Percentiles rank a stretch among this genome's conserved stretches.
phyloP scores from a whole-genome alignment of 2,797 vertebrate species.

The Anomalospiza imberbis region DNA sequence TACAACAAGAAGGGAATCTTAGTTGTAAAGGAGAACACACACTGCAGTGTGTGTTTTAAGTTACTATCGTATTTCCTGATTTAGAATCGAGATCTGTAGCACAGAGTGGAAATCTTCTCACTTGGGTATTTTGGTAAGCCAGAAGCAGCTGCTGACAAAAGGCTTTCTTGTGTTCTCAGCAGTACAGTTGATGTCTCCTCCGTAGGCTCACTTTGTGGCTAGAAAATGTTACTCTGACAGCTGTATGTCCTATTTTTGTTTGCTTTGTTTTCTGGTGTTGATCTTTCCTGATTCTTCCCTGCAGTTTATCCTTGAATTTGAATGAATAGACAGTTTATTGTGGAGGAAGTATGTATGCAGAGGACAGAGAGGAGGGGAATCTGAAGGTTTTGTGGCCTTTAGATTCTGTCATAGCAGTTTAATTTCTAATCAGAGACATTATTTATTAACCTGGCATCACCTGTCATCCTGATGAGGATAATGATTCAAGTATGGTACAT shows the following conservation, averaged over 20 bases:
- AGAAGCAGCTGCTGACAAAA: background rate
- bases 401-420: background rate
- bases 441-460: slow-evolving; percentile 22
- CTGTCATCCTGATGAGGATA: slow-evolving; percentile 1
- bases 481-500: background rate
- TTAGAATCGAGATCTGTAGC: background rate
- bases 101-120: background rate
- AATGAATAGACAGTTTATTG: background rate
- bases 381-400: background rate
- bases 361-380: background rate
- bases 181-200: background rate
- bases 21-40: too few species aligned
- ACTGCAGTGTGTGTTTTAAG: background rate
- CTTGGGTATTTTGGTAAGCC: background rate
- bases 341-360: background rate
- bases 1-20: background rate
- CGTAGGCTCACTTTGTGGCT: background rate
- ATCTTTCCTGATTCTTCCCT: background rate
- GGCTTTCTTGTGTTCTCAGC: background rate
- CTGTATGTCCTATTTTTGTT: background rate
- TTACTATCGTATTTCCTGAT: background rate
- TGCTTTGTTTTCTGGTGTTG: background rate
- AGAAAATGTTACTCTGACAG: background rate
- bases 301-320: background rate
- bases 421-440: background rate